phyloP scores from a whole-genome alignment of 1,140 invertebrate genomes.

The Berghia stephanieae region DNA sequence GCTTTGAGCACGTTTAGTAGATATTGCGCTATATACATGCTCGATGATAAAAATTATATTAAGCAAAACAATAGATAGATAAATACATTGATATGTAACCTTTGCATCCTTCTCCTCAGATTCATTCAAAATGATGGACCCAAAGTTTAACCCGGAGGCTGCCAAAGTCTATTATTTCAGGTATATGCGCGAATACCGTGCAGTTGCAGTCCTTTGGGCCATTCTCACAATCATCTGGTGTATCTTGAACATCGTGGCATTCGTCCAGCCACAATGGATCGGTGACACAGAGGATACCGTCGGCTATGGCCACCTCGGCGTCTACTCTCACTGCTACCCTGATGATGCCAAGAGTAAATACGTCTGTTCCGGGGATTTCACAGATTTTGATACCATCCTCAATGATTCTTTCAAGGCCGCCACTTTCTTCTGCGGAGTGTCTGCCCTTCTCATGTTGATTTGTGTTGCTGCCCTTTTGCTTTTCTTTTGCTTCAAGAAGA shows the following conservation, averaged over 20 bases:
- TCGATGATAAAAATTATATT: neutral
- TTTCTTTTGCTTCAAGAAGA: conserved; percentile 94
- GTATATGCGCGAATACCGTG: conserved; percentile 72
- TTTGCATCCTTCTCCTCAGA: neutral
- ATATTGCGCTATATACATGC: too few relatives aligned
- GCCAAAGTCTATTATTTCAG: conserved; percentile 51
- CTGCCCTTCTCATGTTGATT: conserved; percentile 84
- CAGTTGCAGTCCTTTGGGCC: conserved; percentile 95
- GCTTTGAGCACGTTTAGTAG: too few relatives aligned
- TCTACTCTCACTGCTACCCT: conserved; percentile 83
- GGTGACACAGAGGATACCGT: conserved; percentile 79
- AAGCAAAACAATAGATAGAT: neutral
- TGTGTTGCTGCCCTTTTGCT: conserved; percentile 85
- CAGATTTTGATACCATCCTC: conserved; percentile 83
- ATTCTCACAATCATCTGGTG: conserved; percentile 96
- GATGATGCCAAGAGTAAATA: conserved; percentile 39
- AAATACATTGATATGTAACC: neutral
- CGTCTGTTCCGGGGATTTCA: conserved; percentile 80
- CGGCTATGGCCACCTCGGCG: conserved; percentile 87
- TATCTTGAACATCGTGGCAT: conserved; percentile 93
- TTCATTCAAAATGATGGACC: conserved; percentile 33
- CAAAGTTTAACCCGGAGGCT: conserved; percentile 48
- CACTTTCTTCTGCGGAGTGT: conserved; percentile 89
- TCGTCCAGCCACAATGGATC: conserved; percentile 96
- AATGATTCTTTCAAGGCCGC: conserved; percentile 81